Percentiles rank a stretch among this genome's conserved stretches.
Conservation (phyloP, 2,113 vertebrate genomes). For the Phasianus colchicus region DNA sequence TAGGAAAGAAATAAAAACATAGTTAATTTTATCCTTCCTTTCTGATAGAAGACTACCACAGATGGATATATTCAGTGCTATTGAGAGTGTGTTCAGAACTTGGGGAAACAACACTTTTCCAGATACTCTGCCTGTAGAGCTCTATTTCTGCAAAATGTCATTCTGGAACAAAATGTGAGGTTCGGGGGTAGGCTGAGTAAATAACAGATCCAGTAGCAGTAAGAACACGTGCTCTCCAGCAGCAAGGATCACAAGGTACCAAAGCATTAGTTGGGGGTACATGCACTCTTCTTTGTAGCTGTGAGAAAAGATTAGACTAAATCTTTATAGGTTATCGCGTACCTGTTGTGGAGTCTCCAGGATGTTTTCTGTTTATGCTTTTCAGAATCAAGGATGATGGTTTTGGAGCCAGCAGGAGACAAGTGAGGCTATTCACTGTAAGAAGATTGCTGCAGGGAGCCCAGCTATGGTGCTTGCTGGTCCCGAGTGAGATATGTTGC, state of each 20-base stretch:
- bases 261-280: background rate
- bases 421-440: rapidly evolving
- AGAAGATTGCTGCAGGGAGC: background rate
- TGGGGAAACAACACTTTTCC: background rate
- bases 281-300: background rate
- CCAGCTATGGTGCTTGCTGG: background rate
- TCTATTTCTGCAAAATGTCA: background rate
- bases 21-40: background rate
- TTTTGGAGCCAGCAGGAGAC: background rate
- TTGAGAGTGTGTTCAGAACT: background rate
- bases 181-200: background rate
- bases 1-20: background rate
- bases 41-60: background rate
- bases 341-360: background rate
- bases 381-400: background rate
- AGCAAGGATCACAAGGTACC: background rate
- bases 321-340: background rate
- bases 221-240: background rate
- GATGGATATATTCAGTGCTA: background rate
- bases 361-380: background rate
- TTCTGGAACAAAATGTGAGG: background rate
- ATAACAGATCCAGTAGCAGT: background rate
- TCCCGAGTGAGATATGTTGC: background rate
- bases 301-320: background rate
- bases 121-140: background rate